Percentiles rank a stretch among this genome's conserved stretches.
phyloP scores from a whole-genome alignment of 2,888 invertebrate genomes.

The Caenorhabditis sp. region DNA sequence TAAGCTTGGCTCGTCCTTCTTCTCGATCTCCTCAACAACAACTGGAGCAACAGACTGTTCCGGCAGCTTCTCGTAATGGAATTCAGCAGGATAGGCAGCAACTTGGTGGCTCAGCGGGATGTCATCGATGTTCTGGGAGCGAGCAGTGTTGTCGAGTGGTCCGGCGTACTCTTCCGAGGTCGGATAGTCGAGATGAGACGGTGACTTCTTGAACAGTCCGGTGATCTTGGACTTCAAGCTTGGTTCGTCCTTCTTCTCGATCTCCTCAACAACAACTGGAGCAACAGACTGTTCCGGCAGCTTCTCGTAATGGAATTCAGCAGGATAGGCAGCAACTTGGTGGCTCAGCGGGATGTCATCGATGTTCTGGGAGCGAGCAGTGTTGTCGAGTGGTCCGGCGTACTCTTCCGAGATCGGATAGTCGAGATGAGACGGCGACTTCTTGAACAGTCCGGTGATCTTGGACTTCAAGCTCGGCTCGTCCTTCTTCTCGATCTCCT shows the following conservation, averaged over 20 bases:
- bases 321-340: slow-evolving; percentile 14
- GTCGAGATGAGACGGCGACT: slow-evolving; percentile 25
- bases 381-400: slow-evolving; percentile 25
- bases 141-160: slow-evolving; percentile 50
- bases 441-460: slow-evolving; percentile 48
- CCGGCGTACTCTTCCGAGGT: slow-evolving; percentile 54
- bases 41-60: slow-evolving; percentile 11
- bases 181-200: slow-evolving; percentile 61
- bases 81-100: slow-evolving; percentile 31
- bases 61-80: slow-evolving; percentile 12
- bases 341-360: slow-evolving; percentile 41
- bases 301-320: slow-evolving; percentile 21
- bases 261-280: slow-evolving; percentile 16
- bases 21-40: slow-evolving; percentile 5
- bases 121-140: slow-evolving; percentile 51
- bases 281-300: slow-evolving; percentile 13
- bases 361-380: slow-evolving; percentile 10
- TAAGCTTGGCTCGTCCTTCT: slow-evolving; percentile 12
- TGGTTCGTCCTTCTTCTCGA: slow-evolving; percentile 30
- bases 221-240: slow-evolving; percentile 47
- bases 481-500: slow-evolving; percentile 44
- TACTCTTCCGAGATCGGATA: slow-evolving; percentile 31
- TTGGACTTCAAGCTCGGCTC: slow-evolving; percentile 34
- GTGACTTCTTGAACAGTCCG: slow-evolving; percentile 60
- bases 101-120: slow-evolving; percentile 51